These are phyloP conservation scores for Pocillopora verrucosa DNA, from an alignment of 64 coral and sea anemone species.

Conservation along the genomic window DNA sequence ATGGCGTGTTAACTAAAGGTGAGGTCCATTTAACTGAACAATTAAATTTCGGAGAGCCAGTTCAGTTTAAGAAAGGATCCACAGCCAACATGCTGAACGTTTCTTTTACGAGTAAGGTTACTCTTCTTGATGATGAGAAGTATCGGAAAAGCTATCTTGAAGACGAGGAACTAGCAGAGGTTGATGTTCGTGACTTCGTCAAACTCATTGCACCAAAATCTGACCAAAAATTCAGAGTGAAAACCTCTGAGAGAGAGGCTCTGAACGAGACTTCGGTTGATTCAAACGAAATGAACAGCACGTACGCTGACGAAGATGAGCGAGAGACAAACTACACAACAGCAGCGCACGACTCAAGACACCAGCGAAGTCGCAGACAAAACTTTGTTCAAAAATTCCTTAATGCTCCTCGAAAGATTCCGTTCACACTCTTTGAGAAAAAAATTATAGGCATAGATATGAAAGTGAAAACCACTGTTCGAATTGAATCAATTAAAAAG, in stretches of 20 bases:
- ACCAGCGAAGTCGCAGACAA: neutral
- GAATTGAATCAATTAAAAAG: constrained; percentile 1
- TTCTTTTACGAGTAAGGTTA: constrained; percentile 34
- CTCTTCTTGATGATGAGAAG: constrained; percentile 25
- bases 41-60: constrained; percentile 27
- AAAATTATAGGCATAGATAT: constrained; percentile 1
- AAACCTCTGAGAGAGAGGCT: neutral
- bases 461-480: neutral
- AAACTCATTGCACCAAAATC: constrained; percentile 31
- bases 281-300: neutral
- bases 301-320: neutral
- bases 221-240: constrained; percentile 4
- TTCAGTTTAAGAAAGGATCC: constrained; percentile 11
- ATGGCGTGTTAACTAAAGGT: constrained; percentile 43
- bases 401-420: neutral
- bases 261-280: neutral
- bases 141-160: constrained; percentile 18
- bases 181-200: constrained; percentile 26
- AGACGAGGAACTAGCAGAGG: constrained; percentile 44
- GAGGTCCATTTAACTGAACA: constrained; percentile 4
- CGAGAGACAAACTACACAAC: neutral
- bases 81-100: constrained; percentile 43
- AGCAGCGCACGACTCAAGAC: neutral
- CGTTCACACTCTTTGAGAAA: constrained; percentile 28
- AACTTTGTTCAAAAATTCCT: neutral